A percentile compares a stretch with the other conserved stretches of the same genome.
Conservation (phyloP, 2,888 invertebrate species). For the Synanthedon formicaeformis region DNA sequence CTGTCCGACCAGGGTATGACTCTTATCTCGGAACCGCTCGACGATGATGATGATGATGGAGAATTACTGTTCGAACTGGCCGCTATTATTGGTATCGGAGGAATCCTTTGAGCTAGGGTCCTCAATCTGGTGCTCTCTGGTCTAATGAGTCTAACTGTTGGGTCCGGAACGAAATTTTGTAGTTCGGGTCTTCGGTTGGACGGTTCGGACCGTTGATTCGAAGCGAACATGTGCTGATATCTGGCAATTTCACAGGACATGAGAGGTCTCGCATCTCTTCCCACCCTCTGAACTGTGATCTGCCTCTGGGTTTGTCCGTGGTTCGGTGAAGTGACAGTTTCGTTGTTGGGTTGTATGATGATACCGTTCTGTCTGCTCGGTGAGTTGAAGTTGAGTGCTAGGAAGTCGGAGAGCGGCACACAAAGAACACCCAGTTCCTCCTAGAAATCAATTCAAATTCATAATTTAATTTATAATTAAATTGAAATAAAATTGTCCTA, state of each 20-base stretch:
- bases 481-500: too few species aligned
- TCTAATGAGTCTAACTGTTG: conserved; percentile 17
- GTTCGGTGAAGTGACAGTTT: conserved; percentile 17
- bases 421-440: conserved; percentile 60
- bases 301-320: conserved; percentile 36
- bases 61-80: conserved; percentile 13
- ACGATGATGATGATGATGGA: conserved; percentile 7
- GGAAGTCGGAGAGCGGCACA: conserved; percentile 52
- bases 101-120: conserved; percentile 42
- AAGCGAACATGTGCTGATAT: conserved; percentile 49
- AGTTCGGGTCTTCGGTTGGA: conserved; percentile 20
- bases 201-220: conserved; percentile 21
- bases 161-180: conserved; percentile 31
- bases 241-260: conserved; percentile 63
- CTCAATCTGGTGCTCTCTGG: conserved; percentile 39
- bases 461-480: too few species aligned
- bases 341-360: conserved; percentile 25
- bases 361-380: conserved; percentile 24
- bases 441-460: conserved; percentile 20
- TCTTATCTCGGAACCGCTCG: conserved; percentile 25
- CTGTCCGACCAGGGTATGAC: conserved; percentile 43
- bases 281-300: conserved; percentile 69
- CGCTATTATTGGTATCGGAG: conserved; percentile 31
- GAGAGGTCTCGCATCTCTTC: conserved; percentile 67
- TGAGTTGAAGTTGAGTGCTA: conserved; percentile 41